Base-by-base conservation (phyloP, 2,797 vertebrate genomes). In the Periparus ater region DNA sequence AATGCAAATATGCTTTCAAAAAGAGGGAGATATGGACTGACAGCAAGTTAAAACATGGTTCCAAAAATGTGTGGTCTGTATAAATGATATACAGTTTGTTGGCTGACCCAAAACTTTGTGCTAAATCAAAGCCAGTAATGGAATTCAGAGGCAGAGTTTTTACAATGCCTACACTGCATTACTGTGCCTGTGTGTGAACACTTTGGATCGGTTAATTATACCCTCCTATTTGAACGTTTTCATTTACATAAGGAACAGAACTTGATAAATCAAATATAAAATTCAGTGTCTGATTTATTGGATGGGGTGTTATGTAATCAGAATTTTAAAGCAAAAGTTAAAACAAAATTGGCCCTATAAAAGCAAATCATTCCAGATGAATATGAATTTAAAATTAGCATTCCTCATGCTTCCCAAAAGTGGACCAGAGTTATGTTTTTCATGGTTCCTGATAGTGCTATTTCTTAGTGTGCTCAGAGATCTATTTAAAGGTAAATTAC, bases 71-170 rank as follows among this genome's bases (percentile, higher is more conserved):
- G 60, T 57, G 27, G 66, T 79, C 88, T 79, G 47, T 72, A 54
- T 72, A 87, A 88, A 88, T 54, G 84, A 92, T 82, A 85, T 40
- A 40, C 54, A 78, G 58, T 88, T 86, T 84, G 65, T 85, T 94
- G 85, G 66, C 90, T 94, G 80, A 91, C 80, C 83, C 3, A 13
- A 93, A 92, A 90, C 61, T 91, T 75, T 62, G 36, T 61, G 87
- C 81, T 90, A 88, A 68, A 86, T 92, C 18, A 18, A 90, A 88
- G 45, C 66, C 76, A 91, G 14, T 91, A 80, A 94, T 84, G 44
- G 87, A 95, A 94, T 95, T 94, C 84, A 87, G 74, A 86, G 26
- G 29, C 85, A 91, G 67, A 54, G 90, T 93, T 89, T 84, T 82
- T 50, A 55, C 51, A 86, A 30, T 93, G 73, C 51, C 71, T 88